A percentile compares a stretch with the other conserved stretches of the same genome.
phyloP scores from a whole-genome alignment of 2,797 vertebrate species.

The Crenichthys baileyi region DNA sequence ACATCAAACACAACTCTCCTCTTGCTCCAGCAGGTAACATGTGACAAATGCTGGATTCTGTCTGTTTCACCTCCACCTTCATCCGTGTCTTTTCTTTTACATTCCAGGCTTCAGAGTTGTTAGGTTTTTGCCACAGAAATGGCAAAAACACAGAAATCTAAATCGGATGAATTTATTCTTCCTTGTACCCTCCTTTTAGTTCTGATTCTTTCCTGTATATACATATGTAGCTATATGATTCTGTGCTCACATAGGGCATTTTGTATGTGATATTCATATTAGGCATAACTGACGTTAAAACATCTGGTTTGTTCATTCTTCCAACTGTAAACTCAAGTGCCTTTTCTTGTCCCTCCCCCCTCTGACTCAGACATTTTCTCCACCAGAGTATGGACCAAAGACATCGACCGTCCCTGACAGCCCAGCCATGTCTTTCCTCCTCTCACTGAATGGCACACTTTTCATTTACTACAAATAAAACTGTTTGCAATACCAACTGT shows the following conservation, averaged over 20 bases:
- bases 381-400: constrained; percentile 84
- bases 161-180: constrained; percentile 41
- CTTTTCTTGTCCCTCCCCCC: constrained; percentile 77
- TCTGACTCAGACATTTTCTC: constrained; percentile 45
- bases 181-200: constrained; percentile 16
- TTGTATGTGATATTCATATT: constrained; percentile 80
- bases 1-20: not conserved
- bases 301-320: constrained; percentile 66
- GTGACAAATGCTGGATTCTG: constrained; percentile 27
- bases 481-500: constrained; percentile 78
- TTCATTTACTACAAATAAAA: constrained; percentile 84
- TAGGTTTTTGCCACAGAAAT: constrained; percentile 75
- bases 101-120: constrained; percentile 64
- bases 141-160: constrained; percentile 30
- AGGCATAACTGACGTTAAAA: constrained; percentile 65
- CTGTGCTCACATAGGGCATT: constrained; percentile 74
- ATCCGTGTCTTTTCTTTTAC: constrained; percentile 31
- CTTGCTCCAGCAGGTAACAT: constrained; percentile 10
- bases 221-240: constrained; percentile 77
- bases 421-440: constrained; percentile 47
- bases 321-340: constrained; percentile 85
- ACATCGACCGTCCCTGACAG: constrained; percentile 65
- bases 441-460: constrained; percentile 81
- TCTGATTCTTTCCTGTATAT: constrained; percentile 70
- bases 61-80: constrained; percentile 25